These are phyloP conservation scores for Jacana jacana DNA, from an alignment of 2,113 vertebrate species.

Conservation along the genomic window DNA sequence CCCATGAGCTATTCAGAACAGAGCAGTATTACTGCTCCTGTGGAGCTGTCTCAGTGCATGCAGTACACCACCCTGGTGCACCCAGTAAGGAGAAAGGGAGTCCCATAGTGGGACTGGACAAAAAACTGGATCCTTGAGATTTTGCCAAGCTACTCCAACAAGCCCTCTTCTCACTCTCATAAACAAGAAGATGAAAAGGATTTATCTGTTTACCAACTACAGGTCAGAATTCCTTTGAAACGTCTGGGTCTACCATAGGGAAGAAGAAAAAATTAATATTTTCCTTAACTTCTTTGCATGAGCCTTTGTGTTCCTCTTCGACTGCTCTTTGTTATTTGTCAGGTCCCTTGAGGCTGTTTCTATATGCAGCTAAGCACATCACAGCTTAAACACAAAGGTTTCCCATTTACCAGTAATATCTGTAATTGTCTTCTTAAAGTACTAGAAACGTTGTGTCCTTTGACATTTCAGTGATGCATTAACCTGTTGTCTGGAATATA, in stretches of 20 bases:
- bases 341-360: background rate
- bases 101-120: background rate
- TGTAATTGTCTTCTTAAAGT: background rate
- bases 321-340: background rate
- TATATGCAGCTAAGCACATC: background rate
- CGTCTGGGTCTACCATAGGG: background rate
- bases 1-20: background rate
- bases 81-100: background rate
- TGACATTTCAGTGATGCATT: background rate
- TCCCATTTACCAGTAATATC: background rate
- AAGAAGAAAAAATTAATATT: background rate
- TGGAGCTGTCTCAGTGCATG: background rate
- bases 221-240: constrained; percentile 23
- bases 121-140: background rate
- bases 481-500: background rate
- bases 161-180: background rate
- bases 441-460: background rate
- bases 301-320: background rate
- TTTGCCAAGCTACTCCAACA: background rate
- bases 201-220: constrained; percentile 1
- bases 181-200: background rate
- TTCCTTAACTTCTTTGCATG: background rate
- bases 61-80: background rate
- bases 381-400: background rate
- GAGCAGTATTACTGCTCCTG: background rate